These are phyloP conservation scores for Okapia johnstoni DNA, from an alignment of 2,113 vertebrate genomes.

Conservation along the genomic window DNA sequence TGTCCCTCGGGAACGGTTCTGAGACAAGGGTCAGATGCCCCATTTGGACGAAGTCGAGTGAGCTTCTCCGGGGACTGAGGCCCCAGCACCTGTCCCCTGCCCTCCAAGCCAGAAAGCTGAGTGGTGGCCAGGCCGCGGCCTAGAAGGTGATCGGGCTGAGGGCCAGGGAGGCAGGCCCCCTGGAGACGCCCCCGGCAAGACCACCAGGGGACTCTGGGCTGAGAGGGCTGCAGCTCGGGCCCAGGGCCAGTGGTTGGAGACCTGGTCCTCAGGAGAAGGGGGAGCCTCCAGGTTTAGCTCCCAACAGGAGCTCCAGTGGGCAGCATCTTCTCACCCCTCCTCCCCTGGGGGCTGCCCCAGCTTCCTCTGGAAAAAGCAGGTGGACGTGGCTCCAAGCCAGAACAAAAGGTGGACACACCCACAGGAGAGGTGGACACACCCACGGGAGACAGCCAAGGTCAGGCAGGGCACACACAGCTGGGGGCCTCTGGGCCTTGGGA, in stretches of 20 bases:
- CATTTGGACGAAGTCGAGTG: background rate
- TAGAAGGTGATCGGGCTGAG: accelerated
- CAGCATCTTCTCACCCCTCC: accelerated
- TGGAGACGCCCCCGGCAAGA: background rate
- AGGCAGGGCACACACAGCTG: accelerated
- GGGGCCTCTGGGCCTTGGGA: background rate
- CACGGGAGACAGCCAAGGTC: accelerated
- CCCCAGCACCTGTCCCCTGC: background rate
- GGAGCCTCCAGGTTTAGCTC: background rate
- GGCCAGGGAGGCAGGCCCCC: no score
- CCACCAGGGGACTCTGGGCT: background rate
- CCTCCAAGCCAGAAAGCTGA: background rate
- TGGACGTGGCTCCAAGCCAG: background rate
- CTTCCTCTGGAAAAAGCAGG: background rate
- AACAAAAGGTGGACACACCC: background rate
- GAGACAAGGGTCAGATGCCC: background rate
- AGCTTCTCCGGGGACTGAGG: background rate
- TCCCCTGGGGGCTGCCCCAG: background rate
- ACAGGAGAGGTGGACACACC: background rate
- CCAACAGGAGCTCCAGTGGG: no score
- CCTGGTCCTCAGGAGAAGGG: background rate
- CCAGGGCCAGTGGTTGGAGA: background rate
- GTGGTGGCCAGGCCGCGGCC: accelerated
- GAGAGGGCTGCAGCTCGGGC: background rate
- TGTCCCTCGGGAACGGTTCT: background rate